phyloP scores from a whole-genome alignment of 35 echinoderm and acorn worm species.

The Apostichopus parvimensis region DNA sequence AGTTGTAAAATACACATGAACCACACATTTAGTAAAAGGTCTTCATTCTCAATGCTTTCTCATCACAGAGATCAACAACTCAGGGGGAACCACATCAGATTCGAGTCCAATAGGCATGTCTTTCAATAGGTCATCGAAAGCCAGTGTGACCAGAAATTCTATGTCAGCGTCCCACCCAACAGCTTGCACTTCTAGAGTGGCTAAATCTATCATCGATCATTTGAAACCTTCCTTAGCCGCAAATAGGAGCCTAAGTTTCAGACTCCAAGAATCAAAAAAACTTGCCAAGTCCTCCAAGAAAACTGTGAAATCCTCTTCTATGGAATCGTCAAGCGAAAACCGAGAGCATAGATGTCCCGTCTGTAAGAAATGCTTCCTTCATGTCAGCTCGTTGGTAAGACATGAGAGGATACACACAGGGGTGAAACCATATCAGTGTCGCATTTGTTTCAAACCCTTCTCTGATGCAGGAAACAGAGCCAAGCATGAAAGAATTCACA shows the following conservation, averaged over 20 bases:
- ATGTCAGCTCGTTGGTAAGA: neutral
- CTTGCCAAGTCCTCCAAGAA: neutral
- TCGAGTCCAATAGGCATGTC: neutral
- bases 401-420: conserved; percentile 48
- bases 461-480: conserved; percentile 40
- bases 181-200: neutral
- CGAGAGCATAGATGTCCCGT: conserved; percentile 3
- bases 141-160: neutral
- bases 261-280: neutral
- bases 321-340: neutral
- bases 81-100: neutral
- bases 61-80: neutral
- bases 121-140: neutral
- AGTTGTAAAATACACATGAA: too few relatives aligned
- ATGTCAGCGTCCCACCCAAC: neutral
- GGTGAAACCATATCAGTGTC: conserved; percentile 33
- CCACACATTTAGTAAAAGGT: too few relatives aligned
- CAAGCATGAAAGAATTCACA: conserved; percentile 44
- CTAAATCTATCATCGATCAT: neutral
- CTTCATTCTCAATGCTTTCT: too few relatives aligned
- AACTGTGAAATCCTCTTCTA: neutral
- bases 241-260: neutral
- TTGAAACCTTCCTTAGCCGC: neutral
- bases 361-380: conserved; percentile 6
- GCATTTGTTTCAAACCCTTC: conserved; percentile 16